These are phyloP conservation scores for Axea sp. DNA, from an alignment of 2,888 invertebrate genomes.

Conservation along the genomic window DNA sequence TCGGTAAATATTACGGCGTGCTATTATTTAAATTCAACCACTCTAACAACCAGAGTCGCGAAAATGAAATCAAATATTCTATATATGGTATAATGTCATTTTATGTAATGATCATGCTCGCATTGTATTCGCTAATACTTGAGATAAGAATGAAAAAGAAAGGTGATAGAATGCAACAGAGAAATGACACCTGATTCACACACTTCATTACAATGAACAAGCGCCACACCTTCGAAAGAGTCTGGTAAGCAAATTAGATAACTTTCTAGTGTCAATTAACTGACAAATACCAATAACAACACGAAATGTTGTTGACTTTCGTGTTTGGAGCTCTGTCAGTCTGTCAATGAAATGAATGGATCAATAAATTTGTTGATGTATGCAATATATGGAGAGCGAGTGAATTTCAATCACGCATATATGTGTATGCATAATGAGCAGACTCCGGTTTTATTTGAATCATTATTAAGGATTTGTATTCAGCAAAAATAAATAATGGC, in stretches of 20 bases:
- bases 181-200: slow-evolving; percentile 51
- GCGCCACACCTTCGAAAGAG: slow-evolving; percentile 36
- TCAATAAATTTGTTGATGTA: slow-evolving; percentile 32
- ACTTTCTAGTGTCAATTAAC: slow-evolving; percentile 50
- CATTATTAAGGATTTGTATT: no score
- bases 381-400: slow-evolving; percentile 2
- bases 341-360: slow-evolving; percentile 18
- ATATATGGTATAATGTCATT: slow-evolving; percentile 31
- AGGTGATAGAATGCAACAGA: slow-evolving; percentile 45
- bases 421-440: no score
- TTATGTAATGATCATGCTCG: slow-evolving; percentile 46
- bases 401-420: background rate
- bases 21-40: slow-evolving; percentile 7
- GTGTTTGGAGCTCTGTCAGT: slow-evolving; percentile 26
- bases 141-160: slow-evolving; percentile 46
- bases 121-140: slow-evolving; percentile 37
- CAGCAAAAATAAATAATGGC: no score
- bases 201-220: slow-evolving; percentile 46
- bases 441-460: no score
- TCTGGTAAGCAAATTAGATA: slow-evolving; percentile 44
- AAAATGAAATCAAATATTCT: slow-evolving; percentile 16
- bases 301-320: slow-evolving; percentile 42
- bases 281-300: slow-evolving; percentile 42
- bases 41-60: background rate
- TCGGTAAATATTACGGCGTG: no score